Conservation (phyloP, 1,140 invertebrate species). For the Sesamia nonagrioides region DNA sequence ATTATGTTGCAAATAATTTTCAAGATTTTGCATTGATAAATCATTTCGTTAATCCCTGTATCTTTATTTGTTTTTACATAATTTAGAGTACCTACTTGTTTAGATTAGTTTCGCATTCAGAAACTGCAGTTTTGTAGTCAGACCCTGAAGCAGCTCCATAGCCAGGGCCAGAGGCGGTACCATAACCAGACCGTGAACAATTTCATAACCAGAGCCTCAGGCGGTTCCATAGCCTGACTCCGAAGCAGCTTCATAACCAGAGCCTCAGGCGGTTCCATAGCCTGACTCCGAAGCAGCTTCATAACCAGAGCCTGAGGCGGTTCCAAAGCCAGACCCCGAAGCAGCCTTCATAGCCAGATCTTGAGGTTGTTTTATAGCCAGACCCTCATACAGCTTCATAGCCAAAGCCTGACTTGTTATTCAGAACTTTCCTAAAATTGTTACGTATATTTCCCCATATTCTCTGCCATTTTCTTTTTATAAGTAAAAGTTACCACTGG, state of each 20-base stretch:
- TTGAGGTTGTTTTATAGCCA: too few species aligned
- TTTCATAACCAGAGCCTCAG: constrained; percentile 8
- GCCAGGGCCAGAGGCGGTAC: constrained; percentile 8
- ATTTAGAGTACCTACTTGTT: constrained; percentile 17
- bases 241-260: too few species aligned
- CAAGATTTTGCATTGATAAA: constrained; percentile 8
- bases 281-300: too few species aligned
- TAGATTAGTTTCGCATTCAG: constrained; percentile 17
- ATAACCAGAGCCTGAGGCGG: too few species aligned
- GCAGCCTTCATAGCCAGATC: too few species aligned
- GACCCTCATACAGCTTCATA: too few species aligned
- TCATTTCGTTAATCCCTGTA: constrained; percentile 7
- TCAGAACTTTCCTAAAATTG: constrained; percentile 1
- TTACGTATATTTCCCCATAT: not conserved
- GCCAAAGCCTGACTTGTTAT: too few species aligned
- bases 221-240: constrained; percentile 3
- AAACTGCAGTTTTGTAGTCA: constrained; percentile 14
- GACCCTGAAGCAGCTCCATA: constrained; percentile 16
- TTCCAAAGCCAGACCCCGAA: too few species aligned
- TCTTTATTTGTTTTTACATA: constrained; percentile 14
- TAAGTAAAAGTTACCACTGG: constrained; percentile 14
- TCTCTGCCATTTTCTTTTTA: not conserved
- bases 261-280: too few species aligned
- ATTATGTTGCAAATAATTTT: too few species aligned
- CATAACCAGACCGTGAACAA: constrained; percentile 13